Conservation (phyloP, 2,888 invertebrate genomes). For the Leuctra nigra region DNA sequence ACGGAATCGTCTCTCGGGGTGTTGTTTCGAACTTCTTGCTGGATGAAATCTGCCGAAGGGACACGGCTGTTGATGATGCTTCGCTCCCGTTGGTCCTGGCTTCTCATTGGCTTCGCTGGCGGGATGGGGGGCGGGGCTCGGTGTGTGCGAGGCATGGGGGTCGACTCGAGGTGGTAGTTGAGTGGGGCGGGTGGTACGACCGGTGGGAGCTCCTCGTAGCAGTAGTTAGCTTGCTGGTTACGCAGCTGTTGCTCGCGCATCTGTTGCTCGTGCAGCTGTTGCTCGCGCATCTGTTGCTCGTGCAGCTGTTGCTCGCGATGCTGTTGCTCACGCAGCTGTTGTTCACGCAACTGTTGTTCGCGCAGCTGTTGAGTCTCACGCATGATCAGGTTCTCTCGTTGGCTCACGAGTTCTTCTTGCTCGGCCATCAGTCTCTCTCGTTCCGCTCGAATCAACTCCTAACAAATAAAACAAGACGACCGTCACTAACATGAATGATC, state of each 20-base stretch:
- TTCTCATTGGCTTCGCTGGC: constrained; percentile 49
- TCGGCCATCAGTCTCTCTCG: constrained; percentile 69
- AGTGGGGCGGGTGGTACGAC: constrained; percentile 37
- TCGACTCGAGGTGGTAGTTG: constrained; percentile 52
- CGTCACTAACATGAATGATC: no score
- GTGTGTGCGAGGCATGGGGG: constrained; percentile 30
- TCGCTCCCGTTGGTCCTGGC: constrained; percentile 22
- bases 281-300: no score
- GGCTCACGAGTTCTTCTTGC: constrained; percentile 68
- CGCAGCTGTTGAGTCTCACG: constrained; percentile 48
- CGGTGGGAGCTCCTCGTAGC: constrained; percentile 37
- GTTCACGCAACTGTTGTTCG: no score
- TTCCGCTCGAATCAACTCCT: constrained; percentile 71
- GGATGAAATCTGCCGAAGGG: constrained; percentile 48
- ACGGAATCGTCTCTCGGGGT: background rate
- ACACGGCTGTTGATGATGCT: constrained; percentile 48
- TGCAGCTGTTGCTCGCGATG: constrained; percentile 39
- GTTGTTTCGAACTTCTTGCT: constrained; percentile 11
- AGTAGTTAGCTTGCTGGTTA: constrained; percentile 33
- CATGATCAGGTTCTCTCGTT: constrained; percentile 61
- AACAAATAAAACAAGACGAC: no score
- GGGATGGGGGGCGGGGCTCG: constrained; percentile 44
- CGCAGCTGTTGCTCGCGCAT: no score
- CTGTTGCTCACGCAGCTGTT: constrained; percentile 38
- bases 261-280: no score